Evolutionary conservation across 2,888 invertebrate genomes (phyloP), one percentile per base, ranked within the genome.

Genomic region (Machimus atricapillus): DNA sequence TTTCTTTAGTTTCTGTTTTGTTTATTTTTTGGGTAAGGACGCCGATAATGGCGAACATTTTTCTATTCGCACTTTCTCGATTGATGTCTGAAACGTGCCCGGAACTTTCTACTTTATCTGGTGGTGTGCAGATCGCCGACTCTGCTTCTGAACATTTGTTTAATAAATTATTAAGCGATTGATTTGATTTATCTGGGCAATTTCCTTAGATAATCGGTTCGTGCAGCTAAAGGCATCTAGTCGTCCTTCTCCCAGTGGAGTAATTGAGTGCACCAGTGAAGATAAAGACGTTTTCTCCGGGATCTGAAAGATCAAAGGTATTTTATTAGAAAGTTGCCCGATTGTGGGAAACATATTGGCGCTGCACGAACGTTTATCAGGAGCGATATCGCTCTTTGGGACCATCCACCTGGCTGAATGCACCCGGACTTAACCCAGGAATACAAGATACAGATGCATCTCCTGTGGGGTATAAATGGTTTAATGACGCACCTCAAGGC

Each of bases 131-230:
- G 23, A 19, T 58, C 31, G 46, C 6, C 66, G 66, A 66, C 2
- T 46, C 43, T 37, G 23, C 37, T n/a, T 7, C 40, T 0, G 2
- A 76, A 37, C 66, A 66, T 86, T 86, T 86, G 76, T 86, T 78
- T 66, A 86, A 86, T 86, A 86, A 82, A 86, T 79, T 87, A 86
- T 86, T 56, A 81, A 87, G 83, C 86, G 82, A 87, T 87, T 87
- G 76, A 78, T 82, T 87, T 87, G 87, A 87, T 87, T 87, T 87
- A 86, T 87, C 86, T 66, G 16, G 46, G 66, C 77, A 86, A 86
- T 86, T 86, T 86, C 34, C 40, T 27, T 76, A 76, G 52, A 56
- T 76, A 86, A 86, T 52, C 52, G 52, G 3, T 76, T 82, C 58
- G 58, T 23, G 37, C 66, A 83, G n/a, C 23, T 34, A 83, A 19